Conservation (phyloP, 2,113 vertebrate genomes). For the Xenopus tropicalis region UCB_Xtro_10.0 CM004448.2:38969001-38969500, state of each 20-base stretch:
- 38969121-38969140: too few species aligned
- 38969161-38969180: slow-evolving; percentile 40
- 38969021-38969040: too few species aligned
- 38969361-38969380: slow-evolving; percentile 83
- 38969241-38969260: slow-evolving; percentile 91
- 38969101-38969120: too few species aligned
- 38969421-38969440: slow-evolving; percentile 90
- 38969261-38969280: slow-evolving; percentile 96
- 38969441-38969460: slow-evolving; percentile 83
- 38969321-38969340: slow-evolving; percentile 17
- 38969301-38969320: neutral
- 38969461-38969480: neutral
- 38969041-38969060: too few species aligned
- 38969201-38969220: slow-evolving; percentile 86
- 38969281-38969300: slow-evolving; percentile 58
- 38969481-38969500: too few species aligned
- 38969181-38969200: slow-evolving; percentile 93
- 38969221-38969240: slow-evolving; percentile 88
- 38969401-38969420: slow-evolving; percentile 87
- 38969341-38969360: slow-evolving; percentile 55
- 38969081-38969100: too few species aligned
- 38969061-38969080: too few species aligned
- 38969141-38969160: too few species aligned
- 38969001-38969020: too few species aligned
- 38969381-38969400: slow-evolving; percentile 82